Evolutionary conservation across 2,888 invertebrate species (phyloP), one percentile per base, ranked within the genome.

Genomic region (Artemia sp.): DNA sequence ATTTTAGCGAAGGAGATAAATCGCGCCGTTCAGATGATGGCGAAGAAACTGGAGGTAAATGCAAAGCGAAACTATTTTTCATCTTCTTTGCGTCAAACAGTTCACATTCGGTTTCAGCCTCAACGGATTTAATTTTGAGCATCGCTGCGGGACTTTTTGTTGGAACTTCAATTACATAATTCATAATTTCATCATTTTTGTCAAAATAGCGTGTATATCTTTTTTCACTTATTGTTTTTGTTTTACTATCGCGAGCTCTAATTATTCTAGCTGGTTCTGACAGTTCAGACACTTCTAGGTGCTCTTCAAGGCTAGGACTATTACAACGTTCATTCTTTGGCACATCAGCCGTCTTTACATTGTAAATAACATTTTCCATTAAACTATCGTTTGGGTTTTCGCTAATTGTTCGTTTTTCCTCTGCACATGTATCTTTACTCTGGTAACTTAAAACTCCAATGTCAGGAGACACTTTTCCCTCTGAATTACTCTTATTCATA

Each of bases 201-300:
- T 58, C 64, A 24, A 58, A 58, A 58, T 58, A 58, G 14, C 64
- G n/a, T 24, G 64, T 58, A 9, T 58, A 58, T 58, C 64, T n/a
- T 58, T 58, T 58, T 24, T 58, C 64, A 58, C 64, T 9, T 38
- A 38, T 6, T 38, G 38, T 38, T 38, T 38, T 38, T 38, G 38
- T 38, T 38, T 38, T 38, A 38, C 38, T 38, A 38, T 38, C 38
- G 6, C 38, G 38, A 38, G 38, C 38, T 38, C 38, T 38, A 38
- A 38, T 38, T 38, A 38, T 4, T 38, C 38, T 38, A 38, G 38
- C 38, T 38, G 38, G 4, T 38, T 38, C 38, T 38, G 2, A 38
- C 38, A 38, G 38, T 38, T 38, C 38, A 38, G 38, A 38, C 38
- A 38, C 38, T 38, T 38, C 38, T 38, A 2, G 38, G 38, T 6